Evolutionary conservation across 2,888 invertebrate genomes (phyloP), one percentile per base, ranked within the genome.

Genomic region (Osedax frankpressi): DNA sequence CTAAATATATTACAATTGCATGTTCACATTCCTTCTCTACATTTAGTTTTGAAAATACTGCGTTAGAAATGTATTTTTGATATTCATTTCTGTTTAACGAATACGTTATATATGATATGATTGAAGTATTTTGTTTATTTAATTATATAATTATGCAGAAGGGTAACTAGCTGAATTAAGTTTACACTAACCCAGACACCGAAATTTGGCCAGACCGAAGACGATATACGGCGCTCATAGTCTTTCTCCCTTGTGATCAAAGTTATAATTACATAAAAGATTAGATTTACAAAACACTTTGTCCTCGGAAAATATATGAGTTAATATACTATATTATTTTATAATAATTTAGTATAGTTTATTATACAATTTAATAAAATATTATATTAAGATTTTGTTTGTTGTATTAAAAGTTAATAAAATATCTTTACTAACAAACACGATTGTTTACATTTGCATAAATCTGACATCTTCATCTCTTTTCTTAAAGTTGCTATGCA

Each of bases 111-210:
- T n/a, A n/a, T n/a, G n/a, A n/a, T n/a, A n/a, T n/a, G n/a, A n/a
- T n/a, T n/a, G n/a, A n/a, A n/a, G n/a, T n/a, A n/a, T n/a, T n/a
- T n/a, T n/a, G n/a, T n/a, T n/a, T n/a, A n/a, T n/a, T n/a, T n/a
- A n/a, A n/a, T n/a, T n/a, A n/a, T n/a, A n/a, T n/a, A n/a, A n/a
- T n/a, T n/a, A n/a, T n/a, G n/a, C n/a, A n/a, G n/a, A n/a, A n/a
- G n/a, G n/a, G n/a, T n/a, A n/a, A n/a, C n/a, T n/a, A n/a, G n/a
- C n/a, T n/a, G n/a, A n/a, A n/a, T n/a, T n/a, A n/a, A n/a, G n/a
- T n/a, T n/a, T n/a, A n/a, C n/a, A 44, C 69, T 3, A 28, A 69
- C 69, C 69, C 69, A 69, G 3, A 69, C 28, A 11, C 69, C 69
- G 3, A 69, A 25, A 29, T 69, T 69, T 11, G 69, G 69, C 69